Conservation (phyloP, 2,888 invertebrate genomes). For the Patella depressa region DNA sequence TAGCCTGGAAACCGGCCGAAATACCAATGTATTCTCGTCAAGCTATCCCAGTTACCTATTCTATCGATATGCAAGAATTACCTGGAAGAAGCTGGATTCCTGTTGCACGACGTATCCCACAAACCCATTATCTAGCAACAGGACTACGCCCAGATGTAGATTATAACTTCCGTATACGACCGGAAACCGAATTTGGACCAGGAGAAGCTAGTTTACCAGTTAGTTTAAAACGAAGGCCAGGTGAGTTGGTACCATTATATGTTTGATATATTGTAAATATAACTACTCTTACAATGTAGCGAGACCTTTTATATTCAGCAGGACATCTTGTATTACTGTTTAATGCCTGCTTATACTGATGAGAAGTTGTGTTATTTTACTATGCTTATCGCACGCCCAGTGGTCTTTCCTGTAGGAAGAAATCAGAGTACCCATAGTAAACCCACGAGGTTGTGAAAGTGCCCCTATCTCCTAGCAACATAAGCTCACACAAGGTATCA, state of each 20-base stretch:
- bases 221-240: slow-evolving; percentile 50
- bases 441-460: no score
- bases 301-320: neutral
- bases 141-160: slow-evolving; percentile 75
- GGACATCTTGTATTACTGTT: neutral
- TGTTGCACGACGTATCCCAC: slow-evolving; percentile 72
- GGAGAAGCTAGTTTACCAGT: slow-evolving; percentile 90
- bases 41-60: slow-evolving; percentile 53
- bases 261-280: no score
- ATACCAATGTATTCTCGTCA: slow-evolving; percentile 51
- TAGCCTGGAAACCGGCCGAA: slow-evolving; percentile 62
- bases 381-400: no score
- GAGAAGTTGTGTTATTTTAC: no score
- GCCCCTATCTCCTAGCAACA: no score
- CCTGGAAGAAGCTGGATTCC: slow-evolving; percentile 73
- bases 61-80: slow-evolving; percentile 53
- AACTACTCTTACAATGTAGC: neutral
- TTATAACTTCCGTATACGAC: slow-evolving; percentile 94
- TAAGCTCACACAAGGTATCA: no score
- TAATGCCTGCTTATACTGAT: no score
- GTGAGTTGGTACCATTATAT: slow-evolving; percentile 29
- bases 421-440: no score
- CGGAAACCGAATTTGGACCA: slow-evolving; percentile 95
- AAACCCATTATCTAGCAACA: slow-evolving; percentile 55
- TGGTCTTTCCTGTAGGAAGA: no score